Conservation (phyloP, 2,888 invertebrate genomes). For the Gastrophysa polygoni region DNA sequence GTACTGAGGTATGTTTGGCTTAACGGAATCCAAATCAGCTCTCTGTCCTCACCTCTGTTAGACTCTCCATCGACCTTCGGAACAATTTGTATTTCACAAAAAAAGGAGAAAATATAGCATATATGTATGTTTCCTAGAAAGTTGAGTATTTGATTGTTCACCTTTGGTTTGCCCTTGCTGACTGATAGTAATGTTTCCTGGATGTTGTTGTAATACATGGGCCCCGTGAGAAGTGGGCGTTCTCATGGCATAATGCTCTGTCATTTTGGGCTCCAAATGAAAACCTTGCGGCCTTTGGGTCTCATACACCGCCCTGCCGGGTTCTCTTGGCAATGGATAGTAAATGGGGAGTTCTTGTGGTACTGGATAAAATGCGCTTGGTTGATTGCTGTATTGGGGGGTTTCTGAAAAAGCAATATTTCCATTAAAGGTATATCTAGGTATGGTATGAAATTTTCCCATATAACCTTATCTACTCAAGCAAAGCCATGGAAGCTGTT, state of each 20-base stretch:
- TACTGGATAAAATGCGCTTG: conserved; percentile 62
- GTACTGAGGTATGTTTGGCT: no score
- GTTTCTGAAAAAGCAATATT: conserved; percentile 63
- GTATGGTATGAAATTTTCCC: neutral
- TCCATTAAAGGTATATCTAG: no score
- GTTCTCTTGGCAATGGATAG: conserved; percentile 53
- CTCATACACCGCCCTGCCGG: conserved; percentile 52
- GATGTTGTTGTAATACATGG: conserved; percentile 66
- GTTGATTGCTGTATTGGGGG: conserved; percentile 60
- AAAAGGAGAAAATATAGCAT: no score
- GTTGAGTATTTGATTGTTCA: no score
- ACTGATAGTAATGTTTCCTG: conserved; percentile 63
- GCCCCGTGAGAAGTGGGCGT: conserved; percentile 58
- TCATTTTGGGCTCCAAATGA: conserved; percentile 54
- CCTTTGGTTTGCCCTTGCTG: conserved; percentile 54
- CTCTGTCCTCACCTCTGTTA: no score
- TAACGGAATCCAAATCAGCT: no score
- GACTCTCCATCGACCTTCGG: no score
- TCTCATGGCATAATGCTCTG: conserved; percentile 56
- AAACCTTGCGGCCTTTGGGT: conserved; percentile 50
- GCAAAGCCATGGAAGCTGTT: no score
- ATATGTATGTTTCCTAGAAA: no score
- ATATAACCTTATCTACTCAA: neutral
- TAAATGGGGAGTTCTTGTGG: conserved; percentile 59
- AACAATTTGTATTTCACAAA: neutral